These are phyloP conservation scores for Columbina picui DNA, from an alignment of 2,113 vertebrate genomes.

Conservation along the genomic window DNA sequence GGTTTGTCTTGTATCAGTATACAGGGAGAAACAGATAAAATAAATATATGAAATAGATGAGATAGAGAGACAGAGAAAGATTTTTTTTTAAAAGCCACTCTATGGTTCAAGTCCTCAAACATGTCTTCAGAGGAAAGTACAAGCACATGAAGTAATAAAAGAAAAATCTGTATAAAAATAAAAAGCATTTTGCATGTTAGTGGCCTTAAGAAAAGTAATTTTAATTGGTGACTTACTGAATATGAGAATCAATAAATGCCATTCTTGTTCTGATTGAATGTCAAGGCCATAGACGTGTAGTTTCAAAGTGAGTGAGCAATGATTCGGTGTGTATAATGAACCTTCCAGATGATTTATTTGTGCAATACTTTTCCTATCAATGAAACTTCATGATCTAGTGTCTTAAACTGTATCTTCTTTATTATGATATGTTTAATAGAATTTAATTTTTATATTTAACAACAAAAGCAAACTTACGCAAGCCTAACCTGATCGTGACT, in stretches of 20 bases:
- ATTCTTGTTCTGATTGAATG: constrained; percentile 70
- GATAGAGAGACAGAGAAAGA: neutral
- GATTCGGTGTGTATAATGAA: constrained; percentile 43
- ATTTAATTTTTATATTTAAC: neutral
- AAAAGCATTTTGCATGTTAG: constrained; percentile 34
- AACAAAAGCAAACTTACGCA: neutral
- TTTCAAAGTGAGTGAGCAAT: constrained; percentile 56
- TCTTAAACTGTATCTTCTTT: neutral
- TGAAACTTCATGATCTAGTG: neutral
- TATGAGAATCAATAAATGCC: constrained; percentile 53
- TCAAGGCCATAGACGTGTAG: constrained; percentile 51
- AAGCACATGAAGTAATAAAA: neutral
- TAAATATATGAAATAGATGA: neutral
- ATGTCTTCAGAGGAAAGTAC: constrained; percentile 14
- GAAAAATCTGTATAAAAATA: neutral
- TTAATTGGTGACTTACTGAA: constrained; percentile 30
- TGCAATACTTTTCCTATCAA: neutral
- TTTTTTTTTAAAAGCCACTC: neutral
- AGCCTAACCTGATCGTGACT: neutral
- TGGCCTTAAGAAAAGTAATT: neutral
- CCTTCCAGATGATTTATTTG: neutral
- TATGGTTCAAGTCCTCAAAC: neutral
- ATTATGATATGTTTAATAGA: neutral
- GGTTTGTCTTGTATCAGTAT: neutral
- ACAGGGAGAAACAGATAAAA: neutral